A percentile compares a stretch with the other conserved stretches of the same genome.
Conservation (phyloP, 92 coral and sea anemone species). For the Plumapathes pennacea region DNA sequence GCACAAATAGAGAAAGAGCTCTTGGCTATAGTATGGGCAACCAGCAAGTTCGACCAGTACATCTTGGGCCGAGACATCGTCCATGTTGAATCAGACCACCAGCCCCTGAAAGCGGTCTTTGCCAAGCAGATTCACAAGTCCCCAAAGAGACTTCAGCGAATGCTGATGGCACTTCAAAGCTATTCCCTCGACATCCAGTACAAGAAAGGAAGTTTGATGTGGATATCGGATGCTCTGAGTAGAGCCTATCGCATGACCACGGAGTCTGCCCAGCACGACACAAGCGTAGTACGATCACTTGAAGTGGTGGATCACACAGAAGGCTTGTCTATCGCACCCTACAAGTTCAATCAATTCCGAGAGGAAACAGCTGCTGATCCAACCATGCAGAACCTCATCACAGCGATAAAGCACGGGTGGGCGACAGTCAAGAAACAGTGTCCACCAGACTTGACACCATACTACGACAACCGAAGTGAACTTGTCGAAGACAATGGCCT, state of each 20-base stretch:
- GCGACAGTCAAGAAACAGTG: slow-evolving; percentile 7
- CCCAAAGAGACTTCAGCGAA: slow-evolving; percentile 41
- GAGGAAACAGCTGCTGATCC: slow-evolving; percentile 18
- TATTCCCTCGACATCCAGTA: slow-evolving; percentile 26
- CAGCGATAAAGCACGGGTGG: slow-evolving; percentile 20
- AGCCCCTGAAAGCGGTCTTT: slow-evolving; percentile 47
- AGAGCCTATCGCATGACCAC: slow-evolving; percentile 31
- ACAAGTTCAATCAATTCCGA: slow-evolving; percentile 10
- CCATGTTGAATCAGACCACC: slow-evolving; percentile 33
- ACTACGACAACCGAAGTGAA: slow-evolving; percentile 32
- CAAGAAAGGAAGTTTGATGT: slow-evolving; percentile 43
- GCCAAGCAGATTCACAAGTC: slow-evolving; percentile 26
- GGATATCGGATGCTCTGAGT: slow-evolving; percentile 30
- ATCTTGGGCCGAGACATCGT: slow-evolving; percentile 28
- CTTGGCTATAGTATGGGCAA: slow-evolving; percentile 37
- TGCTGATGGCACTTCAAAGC: slow-evolving; percentile 30
- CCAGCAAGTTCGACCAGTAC: slow-evolving; percentile 45
- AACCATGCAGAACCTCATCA: slow-evolving; percentile 26
- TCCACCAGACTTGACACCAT: slow-evolving; percentile 7
- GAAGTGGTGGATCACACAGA: slow-evolving; percentile 10
- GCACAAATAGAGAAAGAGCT: slow-evolving; percentile 18
- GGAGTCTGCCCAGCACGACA: slow-evolving; percentile 26
- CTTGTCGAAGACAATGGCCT: slow-evolving; percentile 26
- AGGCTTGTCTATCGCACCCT: too few species aligned
- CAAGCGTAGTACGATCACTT: slow-evolving; percentile 14